Evolutionary conservation across 37 sponge, comb jelly and placozoan species (phyloP).

Genomic region (Hexactinellida sp.): DNA sequence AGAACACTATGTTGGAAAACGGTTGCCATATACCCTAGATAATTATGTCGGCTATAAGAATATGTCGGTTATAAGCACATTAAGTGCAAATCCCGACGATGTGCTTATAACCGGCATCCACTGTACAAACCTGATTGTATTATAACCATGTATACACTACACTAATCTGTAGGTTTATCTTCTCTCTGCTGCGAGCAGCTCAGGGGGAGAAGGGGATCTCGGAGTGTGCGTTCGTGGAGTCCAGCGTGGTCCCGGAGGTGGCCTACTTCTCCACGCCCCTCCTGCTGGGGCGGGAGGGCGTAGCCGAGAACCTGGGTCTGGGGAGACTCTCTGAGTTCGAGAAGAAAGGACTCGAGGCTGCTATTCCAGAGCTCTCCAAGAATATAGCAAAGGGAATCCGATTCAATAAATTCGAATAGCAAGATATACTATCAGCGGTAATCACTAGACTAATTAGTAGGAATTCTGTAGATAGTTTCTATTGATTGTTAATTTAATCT

Average conservation of each 20-base stretch:
- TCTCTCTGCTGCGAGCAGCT: conserved; percentile 27
- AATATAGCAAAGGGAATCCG: conserved; percentile 74
- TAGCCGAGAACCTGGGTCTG: conserved; percentile 68
- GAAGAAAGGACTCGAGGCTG: conserved; percentile 54
- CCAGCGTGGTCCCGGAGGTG: conserved; percentile 47
- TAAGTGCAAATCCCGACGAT: too few species aligned
- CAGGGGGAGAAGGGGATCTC: conserved; percentile 53
- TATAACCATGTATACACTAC: too few species aligned
- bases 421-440: background rate
- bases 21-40: too few species aligned
- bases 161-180: conserved; percentile 25
- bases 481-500: too few species aligned
- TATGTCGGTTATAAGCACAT: too few species aligned
- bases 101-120: too few species aligned
- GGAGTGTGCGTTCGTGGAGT: conserved; percentile 90
- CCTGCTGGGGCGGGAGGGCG: conserved; percentile 59
- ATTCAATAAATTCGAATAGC: conserved; percentile 26
- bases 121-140: too few species aligned
- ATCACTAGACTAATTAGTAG: too few species aligned
- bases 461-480: too few species aligned
- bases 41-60: too few species aligned
- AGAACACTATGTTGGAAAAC: too few species aligned
- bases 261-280: conserved; percentile 87
- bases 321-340: conserved; percentile 73
- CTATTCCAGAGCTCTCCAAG: conserved; percentile 60